These are phyloP conservation scores for Cyphomyrmex costatus DNA, from an alignment of 1,140 invertebrate genomes.

Conservation along the genomic window DNA sequence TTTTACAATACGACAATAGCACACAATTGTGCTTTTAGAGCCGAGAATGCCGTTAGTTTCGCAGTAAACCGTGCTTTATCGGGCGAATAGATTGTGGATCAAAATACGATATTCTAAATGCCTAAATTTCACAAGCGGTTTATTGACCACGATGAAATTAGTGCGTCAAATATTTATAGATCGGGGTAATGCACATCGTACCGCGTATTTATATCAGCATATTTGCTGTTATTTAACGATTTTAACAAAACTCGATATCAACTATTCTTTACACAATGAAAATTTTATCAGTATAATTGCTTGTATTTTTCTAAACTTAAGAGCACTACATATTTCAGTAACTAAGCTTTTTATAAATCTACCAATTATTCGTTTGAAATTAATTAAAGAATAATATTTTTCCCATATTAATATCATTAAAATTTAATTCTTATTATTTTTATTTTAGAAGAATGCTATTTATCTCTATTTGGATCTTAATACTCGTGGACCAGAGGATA, in stretches of 20 bases:
- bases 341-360: not conserved
- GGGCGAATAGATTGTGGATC: conserved; percentile 9
- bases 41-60: conserved; percentile 27
- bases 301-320: not conserved
- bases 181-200: not conserved
- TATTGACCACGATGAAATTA: not conserved
- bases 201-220: not conserved
- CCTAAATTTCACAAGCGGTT: not conserved
- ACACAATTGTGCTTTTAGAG: conserved; percentile 3
- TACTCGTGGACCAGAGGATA: not conserved
- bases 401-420: not conserved
- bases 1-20: conserved; percentile 8
- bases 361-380: not conserved
- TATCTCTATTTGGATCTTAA: not conserved
- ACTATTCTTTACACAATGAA: not conserved
- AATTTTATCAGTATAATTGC: not conserved
- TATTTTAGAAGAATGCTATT: not conserved
- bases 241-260: not conserved
- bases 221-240: not conserved
- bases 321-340: not conserved
- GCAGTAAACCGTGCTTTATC: conserved; percentile 7
- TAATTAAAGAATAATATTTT: not conserved
- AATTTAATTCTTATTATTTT: not conserved
- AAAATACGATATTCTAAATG: conserved; percentile 22
- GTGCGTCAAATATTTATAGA: not conserved